Evolutionary conservation across 2,797 vertebrate species (phyloP).

Genomic region (Scomberomorus guttatus): DNA sequence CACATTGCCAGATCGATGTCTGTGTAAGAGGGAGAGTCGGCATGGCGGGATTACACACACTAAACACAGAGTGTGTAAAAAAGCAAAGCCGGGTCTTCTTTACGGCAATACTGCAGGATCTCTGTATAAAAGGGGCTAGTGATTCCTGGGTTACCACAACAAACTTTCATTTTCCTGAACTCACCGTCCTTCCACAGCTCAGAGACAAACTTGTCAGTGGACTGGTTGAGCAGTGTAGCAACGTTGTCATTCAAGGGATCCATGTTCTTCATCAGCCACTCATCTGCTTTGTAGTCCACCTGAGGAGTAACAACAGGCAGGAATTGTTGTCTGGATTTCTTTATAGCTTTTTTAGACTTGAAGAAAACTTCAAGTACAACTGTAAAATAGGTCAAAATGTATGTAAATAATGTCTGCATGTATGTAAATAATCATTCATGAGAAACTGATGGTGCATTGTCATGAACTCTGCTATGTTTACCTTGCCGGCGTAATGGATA

Average conservation of each 20-base stretch:
- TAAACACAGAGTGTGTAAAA: no score
- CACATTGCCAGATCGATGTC: no score
- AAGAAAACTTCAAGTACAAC: neutral
- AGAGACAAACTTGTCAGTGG: conserved; percentile 96
- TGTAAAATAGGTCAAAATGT: neutral
- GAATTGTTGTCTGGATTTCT: neutral
- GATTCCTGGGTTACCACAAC: neutral
- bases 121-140: no score
- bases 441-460: neutral
- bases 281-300: conserved; percentile 98
- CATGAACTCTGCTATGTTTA: conserved; percentile 64
- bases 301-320: conserved; percentile 60
- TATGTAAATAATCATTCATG: neutral
- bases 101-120: no score
- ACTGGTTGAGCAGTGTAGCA: conserved; percentile 94
- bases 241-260: conserved; percentile 98
- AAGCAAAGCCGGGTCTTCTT: no score
- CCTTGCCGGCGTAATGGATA: conserved; percentile 98
- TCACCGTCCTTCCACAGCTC: conserved; percentile 98
- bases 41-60: no score
- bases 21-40: no score
- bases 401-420: no score
- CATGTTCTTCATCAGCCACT: conserved; percentile 99
- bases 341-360: neutral
- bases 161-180: conserved; percentile 59